Evolutionary conservation across 2,888 invertebrate species (phyloP).

Genomic region (Entomobrya multifasciata): DNA sequence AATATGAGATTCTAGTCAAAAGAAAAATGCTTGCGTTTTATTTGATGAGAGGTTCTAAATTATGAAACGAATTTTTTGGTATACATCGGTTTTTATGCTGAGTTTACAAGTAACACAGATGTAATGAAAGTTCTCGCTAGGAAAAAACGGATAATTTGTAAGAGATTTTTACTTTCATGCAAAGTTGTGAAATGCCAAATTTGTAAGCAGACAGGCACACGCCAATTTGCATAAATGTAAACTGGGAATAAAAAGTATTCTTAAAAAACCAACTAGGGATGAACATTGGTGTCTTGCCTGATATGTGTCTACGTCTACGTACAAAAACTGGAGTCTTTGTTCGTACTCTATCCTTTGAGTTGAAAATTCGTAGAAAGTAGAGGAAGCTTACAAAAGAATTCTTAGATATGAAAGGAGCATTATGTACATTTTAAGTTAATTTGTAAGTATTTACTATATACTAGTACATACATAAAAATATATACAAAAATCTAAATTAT

Average conservation of each 20-base stretch:
- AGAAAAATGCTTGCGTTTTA: neutral
- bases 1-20: neutral
- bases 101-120: neutral
- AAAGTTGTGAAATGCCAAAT: conserved; percentile 10
- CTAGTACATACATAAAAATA: too few species aligned
- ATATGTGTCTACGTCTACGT: too few species aligned
- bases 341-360: neutral
- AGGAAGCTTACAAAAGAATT: neutral
- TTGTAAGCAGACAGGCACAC: neutral
- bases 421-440: too few species aligned
- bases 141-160: conserved; percentile 2
- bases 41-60: neutral
- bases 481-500: too few species aligned
- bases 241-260: neutral
- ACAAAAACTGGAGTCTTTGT: neutral
- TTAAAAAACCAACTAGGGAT: too few species aligned
- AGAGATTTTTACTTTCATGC: neutral
- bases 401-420: too few species aligned
- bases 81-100: conserved; percentile 13
- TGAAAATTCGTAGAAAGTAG: neutral
- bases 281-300: too few species aligned
- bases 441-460: too few species aligned
- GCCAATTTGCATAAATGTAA: conserved; percentile 6
- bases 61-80: neutral
- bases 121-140: neutral